Conservation (phyloP, 2,797 vertebrate genomes). For the Enteromius afrohamiltoni region DNA sequence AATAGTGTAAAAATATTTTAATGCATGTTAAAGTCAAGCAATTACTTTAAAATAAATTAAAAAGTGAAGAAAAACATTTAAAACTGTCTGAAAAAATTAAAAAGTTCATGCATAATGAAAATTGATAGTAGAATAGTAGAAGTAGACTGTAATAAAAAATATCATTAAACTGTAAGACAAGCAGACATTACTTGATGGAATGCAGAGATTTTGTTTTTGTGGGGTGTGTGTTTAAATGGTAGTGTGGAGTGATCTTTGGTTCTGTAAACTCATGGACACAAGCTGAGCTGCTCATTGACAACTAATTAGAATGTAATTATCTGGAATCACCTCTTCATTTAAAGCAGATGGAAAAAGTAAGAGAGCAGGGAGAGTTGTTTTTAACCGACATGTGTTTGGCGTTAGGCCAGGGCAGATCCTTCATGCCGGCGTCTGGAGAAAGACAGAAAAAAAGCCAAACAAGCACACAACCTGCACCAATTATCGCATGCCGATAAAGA, state of each 20-base stretch:
- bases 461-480: constrained; percentile 53
- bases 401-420: constrained; percentile 51
- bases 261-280: constrained; percentile 69
- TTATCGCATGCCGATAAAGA: constrained; percentile 53
- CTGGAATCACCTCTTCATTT: constrained; percentile 75
- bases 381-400: constrained; percentile 51
- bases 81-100: background rate
- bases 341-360: constrained; percentile 74
- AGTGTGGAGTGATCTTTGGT: constrained; percentile 40
- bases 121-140: background rate
- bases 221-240: constrained; percentile 2
- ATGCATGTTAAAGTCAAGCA: background rate
- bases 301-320: constrained; percentile 81
- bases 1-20: background rate
- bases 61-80: background rate
- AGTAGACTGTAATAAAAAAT: background rate
- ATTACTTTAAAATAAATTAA: background rate
- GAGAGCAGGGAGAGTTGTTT: constrained; percentile 57
- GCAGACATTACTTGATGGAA: background rate
- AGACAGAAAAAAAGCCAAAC: constrained; percentile 28
- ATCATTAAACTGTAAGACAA: background rate
- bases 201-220: background rate
- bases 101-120: background rate
- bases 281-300: constrained; percentile 80
- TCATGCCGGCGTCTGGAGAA: constrained; percentile 48